phyloP scores from a whole-genome alignment of 2,888 invertebrate species.

The Drosophila hamatofila region DNA sequence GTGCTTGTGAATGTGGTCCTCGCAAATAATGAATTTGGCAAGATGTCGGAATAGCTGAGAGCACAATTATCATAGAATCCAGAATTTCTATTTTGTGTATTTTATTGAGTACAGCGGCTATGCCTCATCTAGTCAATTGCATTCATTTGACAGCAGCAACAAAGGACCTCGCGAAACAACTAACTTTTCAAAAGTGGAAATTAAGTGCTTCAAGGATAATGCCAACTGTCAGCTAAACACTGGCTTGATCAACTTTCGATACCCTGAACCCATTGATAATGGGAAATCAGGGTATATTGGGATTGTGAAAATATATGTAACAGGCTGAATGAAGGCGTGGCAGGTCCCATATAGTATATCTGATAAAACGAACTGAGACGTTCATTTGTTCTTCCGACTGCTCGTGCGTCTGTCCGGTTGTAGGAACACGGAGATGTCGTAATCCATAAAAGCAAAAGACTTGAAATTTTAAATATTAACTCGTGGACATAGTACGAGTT shows the following conservation, averaged over 20 bases:
- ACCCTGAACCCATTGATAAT: not conserved
- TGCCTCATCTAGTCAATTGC: constrained; percentile 85
- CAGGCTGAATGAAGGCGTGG: not conserved
- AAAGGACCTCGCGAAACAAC: not conserved
- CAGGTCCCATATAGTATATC: not conserved
- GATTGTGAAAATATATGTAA: not conserved
- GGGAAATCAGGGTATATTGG: not conserved
- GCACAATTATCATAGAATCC: constrained; percentile 55
- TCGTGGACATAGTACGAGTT: too few species aligned
- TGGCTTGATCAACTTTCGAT: not conserved
- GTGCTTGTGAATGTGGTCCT: constrained; percentile 22
- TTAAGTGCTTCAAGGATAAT: not conserved
- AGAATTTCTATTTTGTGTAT: constrained; percentile 55
- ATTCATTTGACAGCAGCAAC: constrained; percentile 72
- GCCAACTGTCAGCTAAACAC: not conserved
- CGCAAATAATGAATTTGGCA: constrained; percentile 83
- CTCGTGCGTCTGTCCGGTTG: too few species aligned
- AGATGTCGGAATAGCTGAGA: constrained; percentile 85
- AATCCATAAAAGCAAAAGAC: too few species aligned
- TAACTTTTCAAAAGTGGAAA: not conserved
- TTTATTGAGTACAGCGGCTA: constrained; percentile 80
- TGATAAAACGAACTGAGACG: too few species aligned
- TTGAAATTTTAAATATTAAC: too few species aligned
- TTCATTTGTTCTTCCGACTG: too few species aligned
- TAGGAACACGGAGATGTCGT: too few species aligned